Percentiles rank a stretch among this genome's conserved stretches.
Conservation (phyloP, 2,797 vertebrate genomes). For the Cercopithecus neglectus region DNA sequence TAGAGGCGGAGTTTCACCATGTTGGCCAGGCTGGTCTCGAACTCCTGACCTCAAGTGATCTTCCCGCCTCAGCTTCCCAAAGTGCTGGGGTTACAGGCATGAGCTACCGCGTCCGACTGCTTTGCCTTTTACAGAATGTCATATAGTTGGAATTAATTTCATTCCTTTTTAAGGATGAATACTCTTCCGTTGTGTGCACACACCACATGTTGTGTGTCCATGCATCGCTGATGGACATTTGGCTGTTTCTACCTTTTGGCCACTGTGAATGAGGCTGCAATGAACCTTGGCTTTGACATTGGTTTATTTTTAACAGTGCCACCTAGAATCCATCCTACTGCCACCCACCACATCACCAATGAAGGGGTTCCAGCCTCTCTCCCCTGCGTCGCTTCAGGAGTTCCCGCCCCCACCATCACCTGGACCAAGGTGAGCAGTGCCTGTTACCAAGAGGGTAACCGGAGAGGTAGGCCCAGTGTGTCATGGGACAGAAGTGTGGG, state of each 20-base stretch:
- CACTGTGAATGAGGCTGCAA: fast-evolving
- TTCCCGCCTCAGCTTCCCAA: background rate
- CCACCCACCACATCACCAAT: conserved; percentile 87
- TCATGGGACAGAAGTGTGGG: background rate
- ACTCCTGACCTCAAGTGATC: background rate
- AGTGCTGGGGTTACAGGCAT: background rate
- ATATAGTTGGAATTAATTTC: too few species aligned
- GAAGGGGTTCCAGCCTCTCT: conserved; percentile 89
- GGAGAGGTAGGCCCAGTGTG: background rate
- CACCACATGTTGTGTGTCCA: fast-evolving
- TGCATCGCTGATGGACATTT: fast-evolving
- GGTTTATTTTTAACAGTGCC: conserved; percentile 85
- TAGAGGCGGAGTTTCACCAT: background rate
- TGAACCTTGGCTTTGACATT: background rate
- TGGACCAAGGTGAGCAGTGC: conserved; percentile 92
- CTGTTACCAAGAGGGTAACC: background rate
- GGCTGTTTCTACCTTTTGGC: background rate
- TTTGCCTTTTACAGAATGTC: background rate
- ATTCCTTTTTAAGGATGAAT: background rate
- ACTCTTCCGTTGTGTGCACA: fast-evolving
- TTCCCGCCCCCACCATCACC: conserved; percentile 88
- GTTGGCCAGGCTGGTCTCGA: background rate
- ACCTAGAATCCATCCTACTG: conserved; percentile 90
- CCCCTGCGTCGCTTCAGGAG: conserved; percentile 87
- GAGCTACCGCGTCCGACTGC: fast-evolving